A percentile compares a stretch with the other conserved stretches of the same genome.
Conservation (phyloP, 2,797 vertebrate species). For the Heliangelus exortis region DNA sequence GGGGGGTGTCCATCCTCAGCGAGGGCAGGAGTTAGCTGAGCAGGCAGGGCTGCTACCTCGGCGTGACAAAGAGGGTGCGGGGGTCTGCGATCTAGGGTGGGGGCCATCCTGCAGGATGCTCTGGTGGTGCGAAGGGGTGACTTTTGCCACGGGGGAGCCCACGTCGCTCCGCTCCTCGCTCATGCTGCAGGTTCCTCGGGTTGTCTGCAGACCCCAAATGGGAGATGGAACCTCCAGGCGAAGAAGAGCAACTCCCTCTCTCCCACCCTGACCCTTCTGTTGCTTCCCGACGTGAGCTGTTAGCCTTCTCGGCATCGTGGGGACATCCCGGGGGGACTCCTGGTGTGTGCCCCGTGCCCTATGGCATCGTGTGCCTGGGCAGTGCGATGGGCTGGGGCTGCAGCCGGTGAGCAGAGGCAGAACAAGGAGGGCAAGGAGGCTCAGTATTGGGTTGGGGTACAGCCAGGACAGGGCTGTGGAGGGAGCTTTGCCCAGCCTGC, state of each 20-base stretch:
- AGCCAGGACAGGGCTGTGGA: too few species aligned
- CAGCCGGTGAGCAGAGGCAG: neutral
- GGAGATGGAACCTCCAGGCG: neutral
- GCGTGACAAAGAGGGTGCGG: accelerated
- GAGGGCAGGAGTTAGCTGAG: neutral
- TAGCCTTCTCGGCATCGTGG: neutral
- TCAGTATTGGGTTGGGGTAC: neutral
- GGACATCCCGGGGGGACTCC: neutral
- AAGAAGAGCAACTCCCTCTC: too few species aligned
- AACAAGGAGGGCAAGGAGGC: too few species aligned
- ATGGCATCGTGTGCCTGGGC: too few species aligned
- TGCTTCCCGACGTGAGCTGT: neutral
- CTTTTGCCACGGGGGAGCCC: neutral
- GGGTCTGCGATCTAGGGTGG: neutral
- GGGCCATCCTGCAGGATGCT: neutral
- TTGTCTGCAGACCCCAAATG: neutral
- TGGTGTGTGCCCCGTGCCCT: too few species aligned
- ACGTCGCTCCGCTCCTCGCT: accelerated
- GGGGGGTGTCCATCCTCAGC: accelerated
- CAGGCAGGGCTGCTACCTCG: accelerated
- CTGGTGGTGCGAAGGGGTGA: neutral
- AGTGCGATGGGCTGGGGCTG: neutral
- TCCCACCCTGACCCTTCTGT: too few species aligned
- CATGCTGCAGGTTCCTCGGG: accelerated
- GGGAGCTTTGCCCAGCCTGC: neutral